Base-by-base conservation (phyloP, 2,888 invertebrate genomes). In the Microplitis manilae region DNA sequence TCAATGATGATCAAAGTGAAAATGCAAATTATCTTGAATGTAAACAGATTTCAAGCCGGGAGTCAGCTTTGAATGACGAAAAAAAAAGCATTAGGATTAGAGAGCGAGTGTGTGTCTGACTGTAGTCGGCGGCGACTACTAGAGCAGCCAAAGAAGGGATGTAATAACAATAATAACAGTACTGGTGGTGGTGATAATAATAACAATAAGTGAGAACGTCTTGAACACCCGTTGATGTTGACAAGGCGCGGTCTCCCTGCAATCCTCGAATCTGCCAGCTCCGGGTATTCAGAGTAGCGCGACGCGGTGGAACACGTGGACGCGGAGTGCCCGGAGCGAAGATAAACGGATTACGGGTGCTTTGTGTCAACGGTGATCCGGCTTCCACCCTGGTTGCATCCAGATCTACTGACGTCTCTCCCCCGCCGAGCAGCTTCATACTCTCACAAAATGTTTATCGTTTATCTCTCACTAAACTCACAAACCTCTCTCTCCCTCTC, bases 271-370 rank as follows among this genome's bases (percentile, higher is more conserved):
- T 62, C 62, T 62, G 62, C 62, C 62, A 62, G 17, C 17, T 17
- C 62, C 62, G 17, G 17, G 62, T n/a, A 62, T 74, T 74, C 68
- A 70, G 70, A 30, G 30, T 4, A 30, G 50, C 40, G 77, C 71
- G 72, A 68, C 75, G 76, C 76, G 73, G 76, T 76, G 73, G 75
- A 80, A 81, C 81, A 82, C 82, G 81, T 82, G 81, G 81, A 81
- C 79, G 75, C 82, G 84, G 84, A 83, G 84, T 85, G 86, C 85
- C 85, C 86, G 84, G 84, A 85, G 86, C 87, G 87, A 85, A 90
- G 90, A 90, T 90, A 90, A 90, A 90, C 89, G 90, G 90, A 90
- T 90, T 90, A 90, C 87, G 89, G 89, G 80, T 87, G 90, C 89
- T 90, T 90, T 90, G 89, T 90, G 89, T 90, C 90, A 89, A 87